Evolutionary conservation across 2,888 invertebrate genomes (phyloP), one percentile per base, ranked within the genome.

Genomic region (Xanthorhoe designata): DNA sequence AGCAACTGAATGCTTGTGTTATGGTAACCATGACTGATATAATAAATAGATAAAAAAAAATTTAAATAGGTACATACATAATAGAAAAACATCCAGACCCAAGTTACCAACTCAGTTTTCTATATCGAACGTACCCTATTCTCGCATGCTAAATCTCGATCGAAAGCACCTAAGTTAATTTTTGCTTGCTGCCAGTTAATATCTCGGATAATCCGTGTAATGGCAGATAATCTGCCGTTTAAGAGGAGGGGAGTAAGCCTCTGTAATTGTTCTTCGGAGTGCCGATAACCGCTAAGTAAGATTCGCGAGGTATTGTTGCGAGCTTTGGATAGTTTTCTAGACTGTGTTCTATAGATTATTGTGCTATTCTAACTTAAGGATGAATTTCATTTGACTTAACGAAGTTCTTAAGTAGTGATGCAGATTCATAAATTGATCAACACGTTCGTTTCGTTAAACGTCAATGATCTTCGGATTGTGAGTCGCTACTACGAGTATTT

Each of bases 221-320:
- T 69, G 57, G 68, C 63, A 70, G 74, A 72, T 74, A 69, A 74
- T 74, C 72, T 70, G 64, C 68, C 69, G 70, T 72, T 69, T 70
- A 57, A 56, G 70, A 8, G 45, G 53, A 60, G 42, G 59, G 60
- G 59, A 61, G 32, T 68, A 64, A 68, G 57, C 61, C 50, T 9
- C 53, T 57, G 64, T 68, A 68, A 68, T 68, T 68, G 68, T 68
- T 68, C 68, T 68, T 61, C 54, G 50, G 38, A 68, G 68, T 64
- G 45, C 61, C 61, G 58, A 68, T 68, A 68, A 68, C 57, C 45
- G 32, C 64, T 64, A 54, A 68, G 68, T 58, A 68, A 56, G 47
- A 38, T 35, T 58, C 32, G 45, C 32, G 9, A 58, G 47, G 50
- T 45, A 51, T 38, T 53, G 61, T 19, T 17, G 42, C n/a, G 50